Conservation (phyloP, 2,888 invertebrate species). For the Cylindroiulus punctatus region DNA sequence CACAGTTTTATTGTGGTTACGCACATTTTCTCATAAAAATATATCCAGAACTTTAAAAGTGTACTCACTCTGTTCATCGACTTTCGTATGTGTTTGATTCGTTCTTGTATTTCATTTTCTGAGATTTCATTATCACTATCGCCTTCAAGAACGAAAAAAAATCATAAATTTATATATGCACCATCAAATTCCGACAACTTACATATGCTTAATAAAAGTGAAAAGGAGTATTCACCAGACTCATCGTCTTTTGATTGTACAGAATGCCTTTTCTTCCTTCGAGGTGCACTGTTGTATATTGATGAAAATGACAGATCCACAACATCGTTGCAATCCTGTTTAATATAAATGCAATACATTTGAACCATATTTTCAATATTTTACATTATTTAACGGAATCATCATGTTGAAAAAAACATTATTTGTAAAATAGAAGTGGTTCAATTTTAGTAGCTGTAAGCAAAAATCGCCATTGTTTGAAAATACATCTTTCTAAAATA, state of each 20-base stretch:
- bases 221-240: constrained; percentile 24
- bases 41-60: too few relatives aligned
- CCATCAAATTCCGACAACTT: neutral
- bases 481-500: too few relatives aligned
- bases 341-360: too few relatives aligned
- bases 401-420: too few relatives aligned
- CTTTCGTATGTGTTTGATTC: constrained; percentile 58
- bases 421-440: too few relatives aligned
- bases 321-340: constrained; percentile 44
- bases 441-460: too few relatives aligned
- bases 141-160: constrained; percentile 55
- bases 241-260: constrained; percentile 13
- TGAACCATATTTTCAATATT: too few relatives aligned
- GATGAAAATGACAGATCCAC: constrained; percentile 36
- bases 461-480: too few relatives aligned
- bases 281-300: neutral
- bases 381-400: too few relatives aligned
- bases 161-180: neutral
- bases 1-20: too few relatives aligned
- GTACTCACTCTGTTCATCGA: constrained; percentile 55
- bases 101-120: constrained; percentile 59
- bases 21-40: too few relatives aligned
- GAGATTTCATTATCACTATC: constrained; percentile 59
- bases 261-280: neutral
- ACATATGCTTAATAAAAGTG: neutral